These are phyloP conservation scores for Actinia equina DNA, from an alignment of 64 coral and sea anemone genomes.

Conservation along the genomic window DNA sequence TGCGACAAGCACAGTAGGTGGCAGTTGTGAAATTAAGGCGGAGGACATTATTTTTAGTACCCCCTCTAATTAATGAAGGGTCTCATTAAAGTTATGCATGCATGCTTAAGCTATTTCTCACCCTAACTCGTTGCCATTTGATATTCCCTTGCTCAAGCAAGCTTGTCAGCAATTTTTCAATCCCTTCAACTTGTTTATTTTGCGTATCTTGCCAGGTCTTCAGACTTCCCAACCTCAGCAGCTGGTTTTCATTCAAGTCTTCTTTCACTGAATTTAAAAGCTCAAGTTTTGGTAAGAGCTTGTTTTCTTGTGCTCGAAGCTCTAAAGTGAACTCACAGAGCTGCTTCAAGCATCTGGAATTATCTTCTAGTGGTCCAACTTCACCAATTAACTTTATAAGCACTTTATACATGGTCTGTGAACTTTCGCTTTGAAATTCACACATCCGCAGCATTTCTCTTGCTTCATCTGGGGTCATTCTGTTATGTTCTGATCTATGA, in stretches of 20 bases:
- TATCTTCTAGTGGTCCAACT: conserved; percentile 59
- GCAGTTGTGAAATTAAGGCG: too few species aligned
- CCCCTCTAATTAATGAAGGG: too few species aligned
- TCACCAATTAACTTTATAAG: conserved; percentile 68
- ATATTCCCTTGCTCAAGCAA: conserved; percentile 53
- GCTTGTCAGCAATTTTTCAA: conserved; percentile 55
- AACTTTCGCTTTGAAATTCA: conserved; percentile 44
- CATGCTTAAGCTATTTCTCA: not conserved
- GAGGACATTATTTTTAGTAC: too few species aligned
- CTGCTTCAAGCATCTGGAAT: conserved; percentile 39
- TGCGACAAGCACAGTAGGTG: too few species aligned
- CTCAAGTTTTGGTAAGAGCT: conserved; percentile 57
- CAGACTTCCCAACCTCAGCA: conserved; percentile 16
- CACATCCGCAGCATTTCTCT: conserved; percentile 12
- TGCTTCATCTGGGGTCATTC: conserved; percentile 1
- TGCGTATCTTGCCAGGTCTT: conserved; percentile 51
- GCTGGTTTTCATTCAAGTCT: conserved; percentile 25
- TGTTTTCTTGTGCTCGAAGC: conserved; percentile 35
- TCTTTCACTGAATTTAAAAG: conserved; percentile 12
- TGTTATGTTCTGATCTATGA: not conserved
- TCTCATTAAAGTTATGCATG: too few species aligned
- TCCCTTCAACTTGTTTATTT: conserved; percentile 51
- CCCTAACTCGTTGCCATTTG: conserved; percentile 27
- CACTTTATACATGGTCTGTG: conserved; percentile 35
- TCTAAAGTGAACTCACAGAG: conserved; percentile 42